Evolutionary conservation across 2,888 invertebrate species (phyloP), one percentile per base, ranked within the genome.

Genomic region (Merodon equestris): DNA sequence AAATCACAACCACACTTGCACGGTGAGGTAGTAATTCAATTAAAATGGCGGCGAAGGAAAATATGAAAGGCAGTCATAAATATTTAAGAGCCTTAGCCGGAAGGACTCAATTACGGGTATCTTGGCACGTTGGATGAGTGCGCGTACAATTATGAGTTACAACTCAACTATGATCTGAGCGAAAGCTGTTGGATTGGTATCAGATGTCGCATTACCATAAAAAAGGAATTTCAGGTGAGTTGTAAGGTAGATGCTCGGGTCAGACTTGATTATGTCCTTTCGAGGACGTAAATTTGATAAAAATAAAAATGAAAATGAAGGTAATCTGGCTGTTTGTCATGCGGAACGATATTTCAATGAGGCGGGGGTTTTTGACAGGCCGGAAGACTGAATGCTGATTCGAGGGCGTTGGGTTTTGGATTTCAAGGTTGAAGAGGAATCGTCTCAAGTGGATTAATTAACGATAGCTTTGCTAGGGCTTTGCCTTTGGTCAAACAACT

Each of bases 91-190:
- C 47, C 14, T 10, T 14, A 9, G 15, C 57, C 42, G 48, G 34
- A 42, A 66, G 42, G 40, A 61, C 61, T 54, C 53, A 70, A 70
- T 70, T 70, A 47, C 53, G 36, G 45, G 44, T 14, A 44, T 18
- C 38, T 17, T n/a, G n/a, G 2, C 3, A 27, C 3, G 27, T 27
- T 27, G 27, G 27, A 27, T 27, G 27, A 27, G 27, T 27, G 27
- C 27, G 27, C 27, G 45, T 14, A 45, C 48, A 60, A 53, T 38
- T 38, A 60, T 60, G 38, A 60, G 17, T 48, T 14, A 15, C 38
- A 13, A 13, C 10, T 14, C 19, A 38, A 42, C 27, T 27, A 60
- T 12, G 48, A 14, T 17, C 58, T 45, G 7, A 54, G 54, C 18
- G 10, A 54, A 54, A 53, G 34, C 15, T 15, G 17, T n/a, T 14